These are phyloP conservation scores for Slavum lentiscoides DNA, from an alignment of 2,888 invertebrate species.

Conservation along the genomic window DNA sequence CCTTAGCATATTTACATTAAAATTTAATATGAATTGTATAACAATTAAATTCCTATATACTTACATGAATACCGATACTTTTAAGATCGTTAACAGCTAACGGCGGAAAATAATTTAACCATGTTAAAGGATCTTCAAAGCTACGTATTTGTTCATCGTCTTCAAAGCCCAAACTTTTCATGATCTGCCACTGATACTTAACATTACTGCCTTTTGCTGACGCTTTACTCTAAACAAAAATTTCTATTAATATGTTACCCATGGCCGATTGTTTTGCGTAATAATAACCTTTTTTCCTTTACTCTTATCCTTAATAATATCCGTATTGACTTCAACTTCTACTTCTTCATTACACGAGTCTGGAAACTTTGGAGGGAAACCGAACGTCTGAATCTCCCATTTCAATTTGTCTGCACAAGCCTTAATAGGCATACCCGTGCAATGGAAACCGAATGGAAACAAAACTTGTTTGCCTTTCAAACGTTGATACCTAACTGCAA, in stretches of 20 bases:
- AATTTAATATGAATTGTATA: not conserved
- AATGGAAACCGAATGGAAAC: conserved; percentile 98
- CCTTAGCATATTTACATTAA: conserved; percentile 60
- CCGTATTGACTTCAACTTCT: conserved; percentile 61
- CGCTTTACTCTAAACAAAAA: conserved; percentile 78
- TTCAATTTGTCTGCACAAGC: conserved; percentile 97
- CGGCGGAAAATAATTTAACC: conserved; percentile 98
- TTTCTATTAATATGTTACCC: not conserved
- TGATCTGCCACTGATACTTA: conserved; percentile 99
- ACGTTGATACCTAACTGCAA: conserved; percentile 88
- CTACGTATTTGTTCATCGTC: conserved; percentile 87
- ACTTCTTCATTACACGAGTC: conserved; percentile 61
- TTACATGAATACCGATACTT: conserved; percentile 86
- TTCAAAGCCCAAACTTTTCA: conserved; percentile 85
- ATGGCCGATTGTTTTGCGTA: not conserved
- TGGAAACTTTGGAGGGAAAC: conserved; percentile 91
- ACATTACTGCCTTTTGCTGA: conserved; percentile 85
- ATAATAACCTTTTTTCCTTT: conserved; percentile 80
- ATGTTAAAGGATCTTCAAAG: conserved; percentile 87
- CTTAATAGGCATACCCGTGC: conserved; percentile 99
- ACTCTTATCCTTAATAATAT: conserved; percentile 77
- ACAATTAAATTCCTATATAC: conserved; percentile 56
- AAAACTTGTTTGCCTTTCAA: conserved; percentile 86
- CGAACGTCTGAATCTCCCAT: conserved; percentile 87
- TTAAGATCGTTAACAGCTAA: conserved; percentile 83